phyloP scores from a whole-genome alignment of 2,888 invertebrate species.

The Nineta flava region DNA sequence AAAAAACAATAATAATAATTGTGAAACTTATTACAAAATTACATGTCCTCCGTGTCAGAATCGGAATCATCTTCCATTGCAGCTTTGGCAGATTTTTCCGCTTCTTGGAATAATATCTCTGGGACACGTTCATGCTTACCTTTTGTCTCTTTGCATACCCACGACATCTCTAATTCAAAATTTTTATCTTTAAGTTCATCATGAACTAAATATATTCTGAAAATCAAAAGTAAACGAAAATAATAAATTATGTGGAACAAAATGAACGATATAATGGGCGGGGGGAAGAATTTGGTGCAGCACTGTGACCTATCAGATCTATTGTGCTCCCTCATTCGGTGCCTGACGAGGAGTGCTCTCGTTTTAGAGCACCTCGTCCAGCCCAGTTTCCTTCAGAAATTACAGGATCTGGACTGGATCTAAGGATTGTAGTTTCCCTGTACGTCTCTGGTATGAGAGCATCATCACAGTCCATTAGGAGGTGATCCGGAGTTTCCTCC shows the following conservation, averaged over 20 bases:
- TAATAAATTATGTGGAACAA: neutral
- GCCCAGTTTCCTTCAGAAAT: too few species aligned
- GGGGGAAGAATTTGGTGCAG: too few species aligned
- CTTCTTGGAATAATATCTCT: constrained; percentile 53
- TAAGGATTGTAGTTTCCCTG: too few species aligned
- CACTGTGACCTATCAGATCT: too few species aligned
- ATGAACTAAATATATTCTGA: constrained; percentile 72
- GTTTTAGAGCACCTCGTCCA: too few species aligned
- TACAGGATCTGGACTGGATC: too few species aligned
- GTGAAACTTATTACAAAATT: constrained; percentile 11
- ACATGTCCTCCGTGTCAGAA: constrained; percentile 65
- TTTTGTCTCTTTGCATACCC: constrained; percentile 71
- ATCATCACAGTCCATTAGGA: too few species aligned
- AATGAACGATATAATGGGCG: too few species aligned
- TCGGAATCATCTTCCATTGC: constrained; percentile 79
- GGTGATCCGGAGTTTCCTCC: too few species aligned
- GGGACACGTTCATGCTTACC: constrained; percentile 76
- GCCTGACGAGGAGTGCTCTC: too few species aligned
- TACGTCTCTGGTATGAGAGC: too few species aligned
- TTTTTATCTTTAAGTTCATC: constrained; percentile 92
- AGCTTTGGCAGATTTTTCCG: constrained; percentile 79
- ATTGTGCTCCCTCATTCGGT: too few species aligned
- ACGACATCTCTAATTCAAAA: constrained; percentile 89
- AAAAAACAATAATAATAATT: neutral
- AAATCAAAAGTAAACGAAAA: constrained; percentile 18